Base-by-base conservation (phyloP, 2,888 invertebrate species). In the Nephrotoma flavescens region DNA sequence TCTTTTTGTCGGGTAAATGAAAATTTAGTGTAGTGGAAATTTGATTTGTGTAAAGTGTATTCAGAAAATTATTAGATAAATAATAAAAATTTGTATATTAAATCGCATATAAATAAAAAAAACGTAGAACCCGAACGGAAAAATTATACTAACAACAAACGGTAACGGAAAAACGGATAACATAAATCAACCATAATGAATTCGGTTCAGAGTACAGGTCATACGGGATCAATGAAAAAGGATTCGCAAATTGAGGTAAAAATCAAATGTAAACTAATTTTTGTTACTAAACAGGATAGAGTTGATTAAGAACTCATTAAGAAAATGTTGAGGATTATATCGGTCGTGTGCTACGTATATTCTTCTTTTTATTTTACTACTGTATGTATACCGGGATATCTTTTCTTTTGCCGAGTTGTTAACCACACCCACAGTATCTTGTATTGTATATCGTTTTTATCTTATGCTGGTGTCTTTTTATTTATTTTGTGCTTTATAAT, bases 171-270 rank as follows among this genome's bases (percentile, higher is more conserved):
- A 84, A 84, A 84, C 41, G 84, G 41, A 84, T 41, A 84, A 84
- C 42, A 84, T 42, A 42, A 84, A 84, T 42, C 84, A 84, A 84
- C 42, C 41, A 84, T 41, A 84, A 84, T 84, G 91, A 92, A 92
- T 89, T 91, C 92, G 87, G 91, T 92, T 88, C 91, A 92, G 87
- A 92, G 91, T 89, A 91, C 91, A 87, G 91, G 91, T 87, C 91
- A 91, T 88, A 89, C 91, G 52, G 88, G 88, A 45, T 90, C 90
- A 86, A 91, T 92, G 89, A 92, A 92, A 89, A 92, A 92, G 88
- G 92, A 92, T 88, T 91, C 91, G 86, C 91, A 92, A 89, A 90
- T 92, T 90, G 91, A 92, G 91, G 91, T 92, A 91, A 71, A 71
- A 31, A 91, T 9, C n/a, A 83, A 7, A 85, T 87, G 42, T 89